phyloP scores from a whole-genome alignment of 2,888 invertebrate species.

The Galerucella calmariensis region DNA sequence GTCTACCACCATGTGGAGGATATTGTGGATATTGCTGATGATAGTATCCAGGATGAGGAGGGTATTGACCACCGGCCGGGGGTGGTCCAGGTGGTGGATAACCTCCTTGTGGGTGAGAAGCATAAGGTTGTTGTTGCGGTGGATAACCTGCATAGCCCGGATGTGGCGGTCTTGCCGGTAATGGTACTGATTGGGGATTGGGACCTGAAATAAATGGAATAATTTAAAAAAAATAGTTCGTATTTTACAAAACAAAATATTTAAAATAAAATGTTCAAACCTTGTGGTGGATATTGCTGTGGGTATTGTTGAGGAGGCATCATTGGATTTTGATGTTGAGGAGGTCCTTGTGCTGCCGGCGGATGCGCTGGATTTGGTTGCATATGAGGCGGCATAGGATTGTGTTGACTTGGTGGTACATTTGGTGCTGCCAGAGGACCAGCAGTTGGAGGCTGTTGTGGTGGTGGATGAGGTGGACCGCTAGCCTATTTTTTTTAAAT shows the following conservation, averaged over 20 bases:
- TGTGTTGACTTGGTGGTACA: conserved; percentile 28
- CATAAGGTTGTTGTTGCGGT: conserved; percentile 58
- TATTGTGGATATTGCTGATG: conserved; percentile 69
- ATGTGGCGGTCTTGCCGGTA: conserved; percentile 69
- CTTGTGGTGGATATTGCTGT: conserved; percentile 52
- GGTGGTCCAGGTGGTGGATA: conserved; percentile 60
- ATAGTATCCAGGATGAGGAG: conserved; percentile 59
- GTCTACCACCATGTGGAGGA: conserved; percentile 65
- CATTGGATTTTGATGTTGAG: conserved; percentile 58
- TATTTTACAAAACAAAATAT: neutral
- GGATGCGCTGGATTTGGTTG: conserved; percentile 44
- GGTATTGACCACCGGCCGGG: conserved; percentile 34
- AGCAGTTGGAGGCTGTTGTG: conserved; percentile 30
- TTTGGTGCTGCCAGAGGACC: conserved; percentile 19
- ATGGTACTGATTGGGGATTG: conserved; percentile 66
- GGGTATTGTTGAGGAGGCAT: conserved; percentile 61
- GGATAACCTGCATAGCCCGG: conserved; percentile 64
- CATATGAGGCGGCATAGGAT: conserved; percentile 45
- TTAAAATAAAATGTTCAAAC: no score
- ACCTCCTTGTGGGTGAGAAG: conserved; percentile 57
- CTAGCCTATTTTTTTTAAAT: conserved; percentile 16
- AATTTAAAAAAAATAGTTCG: conserved; percentile 43
- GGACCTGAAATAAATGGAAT: conserved; percentile 29
- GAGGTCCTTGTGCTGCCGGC: conserved; percentile 44
- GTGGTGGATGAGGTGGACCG: conserved; percentile 43